Evolutionary conservation across 1,140 invertebrate species (phyloP).

Genomic region (Lerema accius): DNA sequence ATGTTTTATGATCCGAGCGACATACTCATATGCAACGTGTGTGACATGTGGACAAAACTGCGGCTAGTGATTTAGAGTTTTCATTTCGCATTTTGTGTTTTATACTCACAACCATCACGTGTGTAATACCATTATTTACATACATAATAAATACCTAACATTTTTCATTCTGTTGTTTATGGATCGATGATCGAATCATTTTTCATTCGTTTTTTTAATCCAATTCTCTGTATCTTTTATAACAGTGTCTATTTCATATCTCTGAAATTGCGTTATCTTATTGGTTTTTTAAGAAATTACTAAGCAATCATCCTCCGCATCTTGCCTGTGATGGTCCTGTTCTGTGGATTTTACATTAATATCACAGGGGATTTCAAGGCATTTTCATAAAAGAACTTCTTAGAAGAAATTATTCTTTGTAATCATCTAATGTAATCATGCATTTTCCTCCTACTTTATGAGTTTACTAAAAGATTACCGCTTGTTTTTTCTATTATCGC

Average conservation of each 20-base stretch:
- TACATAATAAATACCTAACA: too few species aligned
- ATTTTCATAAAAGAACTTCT: background rate
- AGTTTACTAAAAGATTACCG: constrained; percentile 10
- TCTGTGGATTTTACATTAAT: too few species aligned
- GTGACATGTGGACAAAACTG: constrained; percentile 71
- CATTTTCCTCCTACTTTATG: background rate
- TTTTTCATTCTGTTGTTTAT: too few species aligned
- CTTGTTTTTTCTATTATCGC: background rate
- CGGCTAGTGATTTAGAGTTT: constrained; percentile 68
- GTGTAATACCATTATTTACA: background rate
- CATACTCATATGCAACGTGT: constrained; percentile 52
- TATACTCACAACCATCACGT: background rate
- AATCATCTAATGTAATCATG: background rate
- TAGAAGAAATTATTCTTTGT: background rate
- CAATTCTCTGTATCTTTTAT: too few species aligned
- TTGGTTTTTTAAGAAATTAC: too few species aligned
- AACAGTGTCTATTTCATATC: too few species aligned
- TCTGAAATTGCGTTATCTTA: too few species aligned
- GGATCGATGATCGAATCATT: too few species aligned
- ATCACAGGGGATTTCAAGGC: background rate
- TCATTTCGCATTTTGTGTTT: constrained; percentile 58
- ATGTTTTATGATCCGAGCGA: constrained; percentile 61
- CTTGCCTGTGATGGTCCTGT: too few species aligned
- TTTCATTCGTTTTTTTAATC: too few species aligned
- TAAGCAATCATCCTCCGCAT: too few species aligned